Base-by-base conservation (phyloP, 2,113 vertebrate genomes). In the Sula dactylatra region DNA sequence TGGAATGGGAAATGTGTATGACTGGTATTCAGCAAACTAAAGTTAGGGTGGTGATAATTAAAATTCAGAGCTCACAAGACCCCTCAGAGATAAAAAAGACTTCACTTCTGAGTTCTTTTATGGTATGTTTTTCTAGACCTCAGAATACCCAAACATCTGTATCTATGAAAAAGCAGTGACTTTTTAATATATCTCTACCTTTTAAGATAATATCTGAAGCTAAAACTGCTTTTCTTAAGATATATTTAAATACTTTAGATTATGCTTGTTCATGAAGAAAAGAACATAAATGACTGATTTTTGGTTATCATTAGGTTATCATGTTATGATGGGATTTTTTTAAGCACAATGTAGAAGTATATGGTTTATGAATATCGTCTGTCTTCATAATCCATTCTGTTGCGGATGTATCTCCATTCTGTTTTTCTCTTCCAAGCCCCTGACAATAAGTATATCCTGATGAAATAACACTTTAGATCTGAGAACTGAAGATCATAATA, bases 111-210 rank as follows among this genome's bases (percentile, higher is more conserved):
- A 73, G 25, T 20, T 84, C 24, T 70, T 88, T 85, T 50, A 82
- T 21, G 5, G 5, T 24, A 47, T 29, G 15, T 65, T 96, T 61
- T 79, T 59, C 36, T 6, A 3, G 45, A 81, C 55, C 74, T 96
- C 84, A 88, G 94, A 95, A 69, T 94, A 71, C 26, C 65, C 50
- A 84, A 73, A 85, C 55, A 73, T 61, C 49, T 71, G 9, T 61
- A 55, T 70, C n/a, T 88, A 69, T 82, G 69, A 73, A 97, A 96
- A 91, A 94, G 56, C 50, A 95, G 79, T 95, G 71, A 86, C 34
- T 85, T 93, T 95, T 94, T 74, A 76, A 88, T 85, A 91, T 93
- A 82, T 86, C 38, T 94, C 73, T 90, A 82, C 40, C 40, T 88
- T 95, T 61, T 47, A 81, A 40, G 87, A 81, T 52, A 93, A 81